A percentile compares a stretch with the other conserved stretches of the same genome.
These are phyloP conservation scores for Taenioides sp. DNA, from an alignment of 2,797 vertebrate species.

Conservation along the genomic window DNA sequence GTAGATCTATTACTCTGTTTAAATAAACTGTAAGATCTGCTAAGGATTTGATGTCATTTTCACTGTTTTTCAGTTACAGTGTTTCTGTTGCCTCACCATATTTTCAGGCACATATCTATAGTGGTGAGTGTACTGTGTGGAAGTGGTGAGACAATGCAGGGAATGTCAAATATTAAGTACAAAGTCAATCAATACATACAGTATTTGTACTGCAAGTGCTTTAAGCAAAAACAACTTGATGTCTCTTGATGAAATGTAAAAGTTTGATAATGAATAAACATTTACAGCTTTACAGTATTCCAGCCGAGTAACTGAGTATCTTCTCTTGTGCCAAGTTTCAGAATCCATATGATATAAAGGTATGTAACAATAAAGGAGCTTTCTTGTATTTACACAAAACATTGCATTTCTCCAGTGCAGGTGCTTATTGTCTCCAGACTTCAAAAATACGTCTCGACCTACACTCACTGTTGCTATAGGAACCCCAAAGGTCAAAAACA, in stretches of 20 bases:
- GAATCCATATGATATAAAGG: too few species aligned
- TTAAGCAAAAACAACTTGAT: too few species aligned
- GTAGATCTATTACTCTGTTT: constrained; percentile 1
- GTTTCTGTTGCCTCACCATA: not conserved
- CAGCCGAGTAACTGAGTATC: too few species aligned
- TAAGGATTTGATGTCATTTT: not conserved
- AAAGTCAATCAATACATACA: not conserved
- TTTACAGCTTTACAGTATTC: too few species aligned
- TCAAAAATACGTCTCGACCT: constrained; percentile 22
- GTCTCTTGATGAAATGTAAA: too few species aligned
- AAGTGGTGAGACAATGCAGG: too few species aligned
- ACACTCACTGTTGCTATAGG: constrained; percentile 60
- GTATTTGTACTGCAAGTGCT: too few species aligned
- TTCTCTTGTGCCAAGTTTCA: too few species aligned
- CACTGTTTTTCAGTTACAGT: constrained; percentile 2
- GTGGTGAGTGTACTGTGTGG: not conserved
- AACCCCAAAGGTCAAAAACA: constrained; percentile 58
- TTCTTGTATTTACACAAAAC: constrained; percentile 7
- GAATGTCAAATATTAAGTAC: not conserved
- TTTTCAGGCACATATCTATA: not conserved
- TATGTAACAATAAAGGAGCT: not conserved
- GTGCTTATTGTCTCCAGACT: constrained; percentile 13
- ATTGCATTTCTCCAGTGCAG: constrained; percentile 13
- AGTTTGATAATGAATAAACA: too few species aligned
- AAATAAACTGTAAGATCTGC: not conserved